phyloP scores from a whole-genome alignment of 2,888 invertebrate genomes.

The Macropis europaea region DNA sequence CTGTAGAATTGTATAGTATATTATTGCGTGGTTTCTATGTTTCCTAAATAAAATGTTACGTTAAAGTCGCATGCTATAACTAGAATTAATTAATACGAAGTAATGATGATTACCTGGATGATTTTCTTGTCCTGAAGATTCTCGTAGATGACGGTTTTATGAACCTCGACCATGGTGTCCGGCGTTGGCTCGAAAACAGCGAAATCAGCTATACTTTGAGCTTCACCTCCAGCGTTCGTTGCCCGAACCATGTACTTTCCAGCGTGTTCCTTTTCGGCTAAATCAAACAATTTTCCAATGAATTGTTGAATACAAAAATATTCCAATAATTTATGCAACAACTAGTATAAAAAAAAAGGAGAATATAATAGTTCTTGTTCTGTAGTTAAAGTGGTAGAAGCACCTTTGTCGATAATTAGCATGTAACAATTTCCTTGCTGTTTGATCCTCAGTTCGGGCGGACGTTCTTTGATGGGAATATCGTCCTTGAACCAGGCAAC shows the following conservation, averaged over 20 bases:
- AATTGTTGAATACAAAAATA: not conserved
- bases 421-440: slow-evolving; percentile 86
- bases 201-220: slow-evolving; percentile 90
- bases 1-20: too few relatives aligned
- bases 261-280: slow-evolving; percentile 84
- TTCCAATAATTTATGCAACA: too few relatives aligned
- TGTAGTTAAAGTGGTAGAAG: too few relatives aligned
- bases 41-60: too few relatives aligned
- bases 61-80: too few relatives aligned
- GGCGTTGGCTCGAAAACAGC: slow-evolving; percentile 87
- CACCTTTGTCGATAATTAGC: slow-evolving; percentile 87
- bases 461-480: slow-evolving; percentile 82
- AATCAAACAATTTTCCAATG: not conserved
- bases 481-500: slow-evolving; percentile 89
- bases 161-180: slow-evolving; percentile 85
- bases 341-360: too few relatives aligned
- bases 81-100: too few relatives aligned
- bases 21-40: too few relatives aligned
- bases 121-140: slow-evolving; percentile 78
- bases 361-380: too few relatives aligned
- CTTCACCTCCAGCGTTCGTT: slow-evolving; percentile 89
- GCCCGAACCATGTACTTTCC: slow-evolving; percentile 90
- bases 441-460: slow-evolving; percentile 82
- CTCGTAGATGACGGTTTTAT: slow-evolving; percentile 85
- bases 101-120: slow-evolving; percentile 65